Percentiles rank a stretch among this genome's conserved stretches.
phyloP scores from a whole-genome alignment of 2,113 vertebrate genomes.

The Siniperca chuatsi region DNA sequence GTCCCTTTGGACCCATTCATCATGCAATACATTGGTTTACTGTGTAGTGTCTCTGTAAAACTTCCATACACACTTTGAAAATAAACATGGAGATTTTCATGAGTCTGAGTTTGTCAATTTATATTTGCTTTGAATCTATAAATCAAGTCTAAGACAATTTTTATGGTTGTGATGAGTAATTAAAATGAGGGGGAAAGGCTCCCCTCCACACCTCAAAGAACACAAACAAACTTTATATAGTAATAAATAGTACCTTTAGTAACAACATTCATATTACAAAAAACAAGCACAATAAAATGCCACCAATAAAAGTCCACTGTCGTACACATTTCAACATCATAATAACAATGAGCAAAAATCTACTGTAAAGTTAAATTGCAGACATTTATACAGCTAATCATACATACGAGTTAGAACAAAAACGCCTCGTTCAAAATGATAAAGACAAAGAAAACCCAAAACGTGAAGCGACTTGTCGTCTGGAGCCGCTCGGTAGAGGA shows the following conservation, averaged over 20 bases:
- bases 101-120: background rate
- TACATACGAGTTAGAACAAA: conserved; percentile 63
- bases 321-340: conserved; percentile 64
- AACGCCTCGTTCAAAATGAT: conserved; percentile 38
- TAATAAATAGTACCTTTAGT: conserved; percentile 85
- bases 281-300: conserved; percentile 48
- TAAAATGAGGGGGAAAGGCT: fast-evolving
- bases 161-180: background rate
- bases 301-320: conserved; percentile 12
- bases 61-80: conserved; percentile 34
- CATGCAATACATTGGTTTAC: conserved; percentile 23
- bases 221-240: background rate
- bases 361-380: conserved; percentile 64
- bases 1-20: conserved; percentile 34
- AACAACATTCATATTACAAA: conserved; percentile 65
- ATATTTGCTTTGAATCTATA: background rate
- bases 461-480: background rate
- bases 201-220: background rate
- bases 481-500: conserved; percentile 34
- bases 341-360: no score
- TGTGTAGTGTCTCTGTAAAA: conserved; percentile 35
- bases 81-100: conserved; percentile 55
- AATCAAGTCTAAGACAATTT: background rate
- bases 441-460: conserved; percentile 16
- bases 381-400: conserved; percentile 66